These are phyloP conservation scores for Apeira syringaria DNA, from an alignment of 2,888 invertebrate genomes.

Conservation along the genomic window DNA sequence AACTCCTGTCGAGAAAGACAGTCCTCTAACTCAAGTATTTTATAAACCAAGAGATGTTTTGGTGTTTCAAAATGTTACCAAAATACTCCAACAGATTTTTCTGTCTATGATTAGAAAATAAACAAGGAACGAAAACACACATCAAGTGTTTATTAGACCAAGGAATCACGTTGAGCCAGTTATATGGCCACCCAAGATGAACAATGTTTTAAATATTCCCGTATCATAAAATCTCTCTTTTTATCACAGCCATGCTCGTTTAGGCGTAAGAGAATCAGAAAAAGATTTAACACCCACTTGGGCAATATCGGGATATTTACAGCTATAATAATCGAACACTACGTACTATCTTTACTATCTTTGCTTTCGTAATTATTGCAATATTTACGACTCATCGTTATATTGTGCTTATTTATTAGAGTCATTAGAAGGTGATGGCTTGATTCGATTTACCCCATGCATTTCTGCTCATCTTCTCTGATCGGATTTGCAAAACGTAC, in stretches of 20 bases:
- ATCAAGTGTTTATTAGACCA: slow-evolving; percentile 70
- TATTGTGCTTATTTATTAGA: slow-evolving; percentile 45
- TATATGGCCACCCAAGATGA: slow-evolving; percentile 77
- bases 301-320: slow-evolving; percentile 54
- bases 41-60: slow-evolving; percentile 29
- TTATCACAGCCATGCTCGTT: slow-evolving; percentile 65
- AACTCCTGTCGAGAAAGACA: slow-evolving; percentile 20
- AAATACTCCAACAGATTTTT: slow-evolving; percentile 39
- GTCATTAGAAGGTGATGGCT: slow-evolving; percentile 35
- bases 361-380: slow-evolving; percentile 53
- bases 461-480: slow-evolving; percentile 20
- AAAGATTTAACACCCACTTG: slow-evolving; percentile 73
- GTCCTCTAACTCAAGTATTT: slow-evolving; percentile 24
- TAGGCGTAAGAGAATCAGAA: slow-evolving; percentile 57
- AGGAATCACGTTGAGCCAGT: slow-evolving; percentile 57
- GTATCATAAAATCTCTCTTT: slow-evolving; percentile 79
- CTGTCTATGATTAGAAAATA: slow-evolving; percentile 63
- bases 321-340: slow-evolving; percentile 53
- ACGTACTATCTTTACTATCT: slow-evolving; percentile 50
- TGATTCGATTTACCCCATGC: slow-evolving; percentile 34
- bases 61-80: slow-evolving; percentile 27
- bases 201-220: slow-evolving; percentile 70
- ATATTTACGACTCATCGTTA: slow-evolving; percentile 42
- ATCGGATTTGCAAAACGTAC: slow-evolving; percentile 26
- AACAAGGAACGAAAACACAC: slow-evolving; percentile 61